These are phyloP conservation scores for Leptopilina myrica DNA, from an alignment of 2,888 invertebrate genomes.

Conservation along the genomic window DNA sequence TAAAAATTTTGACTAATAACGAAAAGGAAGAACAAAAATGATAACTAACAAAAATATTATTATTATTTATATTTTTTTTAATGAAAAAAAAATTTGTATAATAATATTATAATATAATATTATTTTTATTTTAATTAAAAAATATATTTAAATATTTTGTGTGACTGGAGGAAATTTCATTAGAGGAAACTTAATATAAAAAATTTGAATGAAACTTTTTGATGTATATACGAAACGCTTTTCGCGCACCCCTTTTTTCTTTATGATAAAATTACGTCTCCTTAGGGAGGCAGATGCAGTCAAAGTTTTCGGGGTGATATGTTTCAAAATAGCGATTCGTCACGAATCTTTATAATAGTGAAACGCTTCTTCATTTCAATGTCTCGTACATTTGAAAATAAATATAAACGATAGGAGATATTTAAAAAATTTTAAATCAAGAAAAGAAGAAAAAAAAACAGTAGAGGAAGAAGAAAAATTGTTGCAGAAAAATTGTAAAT, in stretches of 20 bases:
- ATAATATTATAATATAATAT: too few relatives aligned
- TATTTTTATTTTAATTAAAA: too few relatives aligned
- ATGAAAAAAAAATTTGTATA: too few relatives aligned
- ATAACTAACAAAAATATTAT: too few relatives aligned
- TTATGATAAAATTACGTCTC: conserved; percentile 24
- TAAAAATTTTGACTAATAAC: too few relatives aligned
- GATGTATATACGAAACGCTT: not conserved
- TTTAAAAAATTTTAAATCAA: not conserved
- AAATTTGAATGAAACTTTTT: conserved; percentile 18
- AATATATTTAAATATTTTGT: not conserved
- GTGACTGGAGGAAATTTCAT: conserved; percentile 20
- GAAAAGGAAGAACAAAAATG: too few relatives aligned
- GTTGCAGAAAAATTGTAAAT: too few relatives aligned
- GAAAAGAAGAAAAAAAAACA: not conserved
- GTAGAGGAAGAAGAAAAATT: too few relatives aligned
- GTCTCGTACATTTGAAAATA: conserved; percentile 43
- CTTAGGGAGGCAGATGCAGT: conserved; percentile 39
- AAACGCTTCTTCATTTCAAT: conserved; percentile 43
- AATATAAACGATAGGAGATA: conserved; percentile 16
- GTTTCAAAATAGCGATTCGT: conserved; percentile 42
- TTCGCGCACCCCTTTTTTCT: conserved; percentile 30
- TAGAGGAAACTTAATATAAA: not conserved
- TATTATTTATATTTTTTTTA: too few relatives aligned
- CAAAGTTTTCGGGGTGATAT: conserved; percentile 14
- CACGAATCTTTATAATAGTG: conserved; percentile 38